Percentiles rank a stretch among this genome's conserved stretches.
Evolutionary conservation across 2,888 invertebrate species (phyloP).

Genomic region (Aleiodes leptofemur): DNA sequence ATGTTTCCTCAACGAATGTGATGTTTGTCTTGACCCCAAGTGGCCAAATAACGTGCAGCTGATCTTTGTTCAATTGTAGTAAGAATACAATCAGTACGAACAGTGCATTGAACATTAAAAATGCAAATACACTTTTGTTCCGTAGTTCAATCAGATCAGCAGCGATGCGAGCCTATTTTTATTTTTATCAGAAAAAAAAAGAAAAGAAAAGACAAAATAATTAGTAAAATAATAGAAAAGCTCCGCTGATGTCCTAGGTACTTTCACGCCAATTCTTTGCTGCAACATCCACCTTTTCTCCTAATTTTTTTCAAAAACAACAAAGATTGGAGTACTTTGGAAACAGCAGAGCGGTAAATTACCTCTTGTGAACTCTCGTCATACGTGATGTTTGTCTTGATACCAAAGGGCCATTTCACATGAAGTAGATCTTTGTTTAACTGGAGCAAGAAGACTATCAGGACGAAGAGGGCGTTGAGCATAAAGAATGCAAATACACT

Average conservation of each 20-base stretch:
- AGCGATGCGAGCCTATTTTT: constrained; percentile 90
- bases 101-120: constrained; percentile 99
- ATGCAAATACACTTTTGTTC: constrained; percentile 97
- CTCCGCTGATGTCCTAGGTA: constrained; percentile 60
- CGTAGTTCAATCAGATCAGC: constrained; percentile 94
- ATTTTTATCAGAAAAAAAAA: constrained; percentile 75
- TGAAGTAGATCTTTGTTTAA: constrained; percentile 98
- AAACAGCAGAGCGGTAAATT: constrained; percentile 73
- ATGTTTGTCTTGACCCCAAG: constrained; percentile 96
- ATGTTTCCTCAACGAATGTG: constrained; percentile 93
- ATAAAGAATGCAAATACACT: constrained; percentile 98
- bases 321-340: constrained; percentile 45
- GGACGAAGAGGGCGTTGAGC: constrained; percentile 98
- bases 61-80: constrained; percentile 99
- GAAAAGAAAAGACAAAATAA: constrained; percentile 68
- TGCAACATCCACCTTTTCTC: constrained; percentile 13
- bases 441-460: constrained; percentile 98
- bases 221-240: constrained; percentile 67
- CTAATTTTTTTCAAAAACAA: constrained; percentile 5
- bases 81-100: constrained; percentile 99
- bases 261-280: constrained; percentile 41
- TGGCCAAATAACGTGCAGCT: constrained; percentile 98
- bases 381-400: constrained; percentile 94
- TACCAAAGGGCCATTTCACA: constrained; percentile 97
- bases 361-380: constrained; percentile 94